Evolutionary conservation across 2,797 vertebrate species (phyloP), one percentile per base, ranked within the genome.

Genomic region (Perdix hodgsoniae): DNA sequence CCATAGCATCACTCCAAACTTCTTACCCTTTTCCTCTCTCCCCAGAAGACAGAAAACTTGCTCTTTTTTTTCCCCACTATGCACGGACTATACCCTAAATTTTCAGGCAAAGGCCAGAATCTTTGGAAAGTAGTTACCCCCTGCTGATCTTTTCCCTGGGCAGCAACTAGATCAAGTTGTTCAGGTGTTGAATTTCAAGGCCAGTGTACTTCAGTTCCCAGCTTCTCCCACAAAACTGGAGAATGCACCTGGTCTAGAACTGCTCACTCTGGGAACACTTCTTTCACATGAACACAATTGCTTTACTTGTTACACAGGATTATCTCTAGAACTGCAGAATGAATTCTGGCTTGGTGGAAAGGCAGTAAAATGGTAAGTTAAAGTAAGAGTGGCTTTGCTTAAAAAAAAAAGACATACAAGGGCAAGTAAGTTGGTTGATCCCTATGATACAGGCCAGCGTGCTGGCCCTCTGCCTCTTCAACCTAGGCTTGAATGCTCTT

Each of bases 401-500:
- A 44, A 31, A 27, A 71, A 66, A 67, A 61, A 65, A 70, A 63
- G 12, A 47, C 3, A 1, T 57, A 8, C 44, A 70, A 22, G 35
- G 49, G n/a, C 57, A 85, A 69, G 6, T 35, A 45, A 85, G 49
- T 27, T 65, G n/a, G 29, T 63, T 52, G 33, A 60, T 80, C 31
- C 17, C 44, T 1, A 17, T n/a, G 66, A 72, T 18, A 77, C 10
- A 74, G 67, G 79, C 42, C 42, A 67, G 78, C 86, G 19, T 72
- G 23, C 27, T 94, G 93, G 86, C 73, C n/a, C 39, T 78, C 72
- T 81, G 70, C 86, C 86, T 92, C 31, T 33, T 88, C 71, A 47
- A 84, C 39, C 22, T 60, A 63, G 42, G 82, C 63, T 81, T 89
- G 88, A 85, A 81, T 66, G 56, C 75, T 92, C 84, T 91, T 89